phyloP scores from a whole-genome alignment of 1,140 invertebrate species.

The Drosophila nebulosa region DNA sequence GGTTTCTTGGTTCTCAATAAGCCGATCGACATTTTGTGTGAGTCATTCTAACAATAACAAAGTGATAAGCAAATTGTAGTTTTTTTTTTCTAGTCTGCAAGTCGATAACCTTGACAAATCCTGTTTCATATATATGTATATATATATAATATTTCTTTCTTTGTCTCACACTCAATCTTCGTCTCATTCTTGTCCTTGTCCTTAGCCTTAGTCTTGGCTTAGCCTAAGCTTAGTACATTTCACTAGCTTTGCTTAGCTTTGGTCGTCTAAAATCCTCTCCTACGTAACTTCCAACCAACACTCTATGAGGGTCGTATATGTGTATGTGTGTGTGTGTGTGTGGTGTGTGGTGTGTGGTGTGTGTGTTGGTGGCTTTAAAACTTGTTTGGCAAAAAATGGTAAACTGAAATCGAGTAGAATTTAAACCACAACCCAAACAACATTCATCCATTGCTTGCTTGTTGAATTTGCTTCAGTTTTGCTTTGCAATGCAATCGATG shows the following conservation, averaged over 20 bases:
- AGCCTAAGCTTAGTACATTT: not conserved
- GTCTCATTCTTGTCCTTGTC: not conserved
- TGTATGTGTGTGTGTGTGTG: constrained; percentile 17
- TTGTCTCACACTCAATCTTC: not conserved
- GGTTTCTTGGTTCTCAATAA: no score
- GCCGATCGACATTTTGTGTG: not conserved
- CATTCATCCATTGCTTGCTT: not conserved
- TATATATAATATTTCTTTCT: not conserved
- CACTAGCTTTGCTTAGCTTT: not conserved
- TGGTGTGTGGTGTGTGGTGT: constrained; percentile 16
- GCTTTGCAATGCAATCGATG: constrained; percentile 34
- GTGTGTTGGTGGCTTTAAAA: constrained; percentile 41
- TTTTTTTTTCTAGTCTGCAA: not conserved
- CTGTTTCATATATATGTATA: not conserved
- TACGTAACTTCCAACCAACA: constrained; percentile 5
- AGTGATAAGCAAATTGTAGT: constrained; percentile 26
- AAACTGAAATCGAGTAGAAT: constrained; percentile 56
- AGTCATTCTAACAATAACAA: not conserved
- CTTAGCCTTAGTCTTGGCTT: not conserved
- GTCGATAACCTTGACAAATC: constrained; percentile 40
- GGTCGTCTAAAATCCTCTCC: constrained; percentile 18
- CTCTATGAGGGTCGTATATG: constrained; percentile 14
- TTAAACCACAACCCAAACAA: constrained; percentile 43
- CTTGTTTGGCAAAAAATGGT: constrained; percentile 61
- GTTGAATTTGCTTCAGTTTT: constrained; percentile 27